Percentiles rank a stretch among this genome's conserved stretches.
Conservation (phyloP, 2,888 invertebrate genomes). For the Eristalis tenax region DNA sequence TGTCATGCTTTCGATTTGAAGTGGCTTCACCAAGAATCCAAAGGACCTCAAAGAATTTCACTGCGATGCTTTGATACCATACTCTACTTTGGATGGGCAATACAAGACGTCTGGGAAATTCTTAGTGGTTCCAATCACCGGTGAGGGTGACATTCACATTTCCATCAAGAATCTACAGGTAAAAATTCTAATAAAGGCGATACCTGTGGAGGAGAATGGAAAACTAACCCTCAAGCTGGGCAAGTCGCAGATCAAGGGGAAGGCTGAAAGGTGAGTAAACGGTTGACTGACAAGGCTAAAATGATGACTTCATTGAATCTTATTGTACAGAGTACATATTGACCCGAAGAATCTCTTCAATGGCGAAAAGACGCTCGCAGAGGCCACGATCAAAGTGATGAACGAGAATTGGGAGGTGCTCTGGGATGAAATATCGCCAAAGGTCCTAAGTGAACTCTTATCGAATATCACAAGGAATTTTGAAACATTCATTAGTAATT, state of each 20-base stretch:
- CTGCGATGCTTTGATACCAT: conserved; percentile 13
- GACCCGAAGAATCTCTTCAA: conserved; percentile 75
- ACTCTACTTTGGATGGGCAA: conserved; percentile 72
- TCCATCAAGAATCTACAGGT: conserved; percentile 56
- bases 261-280: conserved; percentile 72
- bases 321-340: conserved; percentile 69
- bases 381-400: conserved; percentile 75
- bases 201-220: conserved; percentile 73
- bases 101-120: conserved; percentile 75
- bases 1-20: conserved; percentile 11
- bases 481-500: not conserved
- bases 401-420: conserved; percentile 75
- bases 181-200: conserved; percentile 48
- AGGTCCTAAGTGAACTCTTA: conserved; percentile 65
- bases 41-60: conserved; percentile 73
- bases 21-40: conserved; percentile 74
- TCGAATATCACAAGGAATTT: not conserved
- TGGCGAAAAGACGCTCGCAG: conserved; percentile 73
- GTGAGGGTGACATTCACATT: conserved; percentile 73
- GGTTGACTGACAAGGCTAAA: not conserved
- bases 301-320: not conserved
- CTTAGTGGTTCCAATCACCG: conserved; percentile 74
- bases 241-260: conserved; percentile 70
- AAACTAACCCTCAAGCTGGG: conserved; percentile 71
- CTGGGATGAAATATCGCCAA: conserved; percentile 74